These are phyloP conservation scores for Mesitornis unicolor DNA, from an alignment of 2,113 vertebrate species.

Conservation along the genomic window DNA sequence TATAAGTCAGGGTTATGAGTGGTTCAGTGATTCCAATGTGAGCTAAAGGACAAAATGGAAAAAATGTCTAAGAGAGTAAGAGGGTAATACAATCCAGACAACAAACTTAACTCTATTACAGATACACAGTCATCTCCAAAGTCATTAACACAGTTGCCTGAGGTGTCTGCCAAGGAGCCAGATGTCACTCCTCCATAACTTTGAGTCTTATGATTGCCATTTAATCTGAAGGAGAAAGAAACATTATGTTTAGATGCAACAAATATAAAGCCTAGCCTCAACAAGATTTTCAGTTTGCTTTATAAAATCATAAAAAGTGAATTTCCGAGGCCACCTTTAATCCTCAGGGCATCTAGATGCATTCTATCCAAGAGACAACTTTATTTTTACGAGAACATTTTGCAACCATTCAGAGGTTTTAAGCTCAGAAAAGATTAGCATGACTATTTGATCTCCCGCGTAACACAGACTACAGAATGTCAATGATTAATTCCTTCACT, in stretches of 20 bases:
- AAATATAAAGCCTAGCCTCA: slow-evolving; percentile 20
- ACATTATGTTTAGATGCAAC: slow-evolving; percentile 35
- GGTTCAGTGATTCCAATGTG: slow-evolving; percentile 53
- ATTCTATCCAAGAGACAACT: neutral
- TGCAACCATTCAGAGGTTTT: neutral
- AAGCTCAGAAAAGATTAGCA: neutral
- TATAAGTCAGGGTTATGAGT: slow-evolving; percentile 46
- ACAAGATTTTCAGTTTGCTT: neutral
- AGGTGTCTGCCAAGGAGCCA: slow-evolving; percentile 70
- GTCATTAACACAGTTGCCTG: slow-evolving; percentile 71
- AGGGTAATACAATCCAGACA: slow-evolving; percentile 54
- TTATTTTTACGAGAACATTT: neutral
- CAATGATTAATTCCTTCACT: neutral
- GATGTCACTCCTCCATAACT: slow-evolving; percentile 72
- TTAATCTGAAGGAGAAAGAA: slow-evolving; percentile 59
- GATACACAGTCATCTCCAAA: slow-evolving; percentile 61
- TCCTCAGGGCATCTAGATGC: neutral
- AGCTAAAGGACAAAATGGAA: slow-evolving; percentile 61
- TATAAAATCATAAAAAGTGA: neutral
- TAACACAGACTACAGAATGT: neutral
- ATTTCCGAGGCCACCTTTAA: neutral
- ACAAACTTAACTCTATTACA: slow-evolving; percentile 64
- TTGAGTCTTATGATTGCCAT: slow-evolving; percentile 64
- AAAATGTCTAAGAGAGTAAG: slow-evolving; percentile 22
- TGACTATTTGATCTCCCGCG: neutral